These are phyloP conservation scores for Nibea coibor DNA, from an alignment of 2,113 vertebrate genomes.

Conservation along the genomic window DNA sequence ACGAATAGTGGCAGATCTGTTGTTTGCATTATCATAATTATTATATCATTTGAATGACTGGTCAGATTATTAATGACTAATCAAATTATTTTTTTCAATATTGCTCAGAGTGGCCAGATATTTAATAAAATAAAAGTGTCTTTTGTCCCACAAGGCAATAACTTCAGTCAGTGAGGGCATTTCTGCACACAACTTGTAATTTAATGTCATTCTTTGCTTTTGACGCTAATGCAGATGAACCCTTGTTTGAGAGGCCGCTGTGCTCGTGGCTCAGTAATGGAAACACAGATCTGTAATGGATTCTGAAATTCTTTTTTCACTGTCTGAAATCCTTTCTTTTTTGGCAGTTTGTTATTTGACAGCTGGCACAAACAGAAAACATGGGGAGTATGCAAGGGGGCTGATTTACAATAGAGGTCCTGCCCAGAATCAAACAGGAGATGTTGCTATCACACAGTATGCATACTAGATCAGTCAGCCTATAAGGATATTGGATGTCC, in stretches of 20 bases:
- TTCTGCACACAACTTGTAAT: neutral
- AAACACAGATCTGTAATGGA: neutral
- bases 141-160: no score
- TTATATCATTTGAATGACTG: neutral
- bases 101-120: no score
- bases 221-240: neutral
- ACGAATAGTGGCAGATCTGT: neutral
- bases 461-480: neutral
- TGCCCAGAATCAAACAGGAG: neutral
- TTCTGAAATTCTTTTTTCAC: neutral
- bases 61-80: neutral
- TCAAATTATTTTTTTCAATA: neutral
- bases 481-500: no score
- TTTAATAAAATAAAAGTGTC: neutral
- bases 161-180: neutral
- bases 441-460: neutral
- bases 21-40: neutral
- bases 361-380: neutral
- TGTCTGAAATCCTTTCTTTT: neutral
- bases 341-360: constrained; percentile 1
- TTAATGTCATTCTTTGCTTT: neutral
- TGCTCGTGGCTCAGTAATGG: neutral
- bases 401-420: neutral
- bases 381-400: neutral
- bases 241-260: neutral